A percentile compares a stretch with the other conserved stretches of the same genome.
These are phyloP conservation scores for Platichthys stellatus DNA, from an alignment of 2,113 vertebrate species.

Conservation along the genomic window DNA sequence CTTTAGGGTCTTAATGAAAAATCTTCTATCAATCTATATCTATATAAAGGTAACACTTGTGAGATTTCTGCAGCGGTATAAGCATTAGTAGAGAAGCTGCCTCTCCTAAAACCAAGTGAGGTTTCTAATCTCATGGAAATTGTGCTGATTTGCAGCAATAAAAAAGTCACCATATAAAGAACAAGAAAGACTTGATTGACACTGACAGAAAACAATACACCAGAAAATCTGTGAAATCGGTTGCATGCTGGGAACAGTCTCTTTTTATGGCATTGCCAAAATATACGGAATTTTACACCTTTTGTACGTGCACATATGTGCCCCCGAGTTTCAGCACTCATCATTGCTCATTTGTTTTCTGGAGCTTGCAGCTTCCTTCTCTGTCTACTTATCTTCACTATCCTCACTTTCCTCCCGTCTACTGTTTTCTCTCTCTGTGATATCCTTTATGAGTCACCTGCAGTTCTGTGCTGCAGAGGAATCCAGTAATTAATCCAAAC, in stretches of 20 bases:
- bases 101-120: too few relatives aligned
- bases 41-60: too few relatives aligned
- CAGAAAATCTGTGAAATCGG: slow-evolving; percentile 1
- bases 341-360: slow-evolving; percentile 11
- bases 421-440: slow-evolving; percentile 14
- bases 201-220: slow-evolving; percentile 4
- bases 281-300: slow-evolving; percentile 21
- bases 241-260: background rate
- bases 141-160: background rate
- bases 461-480: slow-evolving; percentile 38
- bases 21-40: too few relatives aligned
- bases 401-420: slow-evolving; percentile 5
- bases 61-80: too few relatives aligned
- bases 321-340: slow-evolving; percentile 24
- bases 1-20: too few relatives aligned
- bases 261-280: background rate
- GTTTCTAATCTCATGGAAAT: background rate
- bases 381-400: slow-evolving; percentile 22
- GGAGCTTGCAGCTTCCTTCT: too few relatives aligned
- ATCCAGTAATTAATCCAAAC: slow-evolving; percentile 52
- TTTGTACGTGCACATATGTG: slow-evolving; percentile 15
- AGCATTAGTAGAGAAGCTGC: too few relatives aligned
- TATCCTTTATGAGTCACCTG: slow-evolving; percentile 60
- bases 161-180: background rate
- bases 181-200: slow-evolving; percentile 17